Conservation (phyloP, 2,888 invertebrate genomes). For the Drosophila fungiperda region DNA sequence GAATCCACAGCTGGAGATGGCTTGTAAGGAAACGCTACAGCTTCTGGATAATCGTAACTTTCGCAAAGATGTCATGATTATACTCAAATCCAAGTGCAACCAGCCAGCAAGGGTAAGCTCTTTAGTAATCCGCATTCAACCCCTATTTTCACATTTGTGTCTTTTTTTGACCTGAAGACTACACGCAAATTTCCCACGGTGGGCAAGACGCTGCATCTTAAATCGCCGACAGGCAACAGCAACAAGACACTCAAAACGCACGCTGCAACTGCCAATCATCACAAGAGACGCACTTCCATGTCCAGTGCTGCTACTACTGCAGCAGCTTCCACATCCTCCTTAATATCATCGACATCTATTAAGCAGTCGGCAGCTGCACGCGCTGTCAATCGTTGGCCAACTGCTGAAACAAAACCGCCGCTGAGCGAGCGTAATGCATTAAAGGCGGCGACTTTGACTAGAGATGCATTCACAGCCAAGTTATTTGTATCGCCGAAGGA, state of each 20-base stretch:
- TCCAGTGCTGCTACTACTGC: slow-evolving; percentile 22
- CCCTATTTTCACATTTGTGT: slow-evolving; percentile 4
- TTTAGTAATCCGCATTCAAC: slow-evolving; percentile 14
- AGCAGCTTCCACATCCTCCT: neutral
- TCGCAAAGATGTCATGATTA: slow-evolving; percentile 88
- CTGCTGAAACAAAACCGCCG: slow-evolving; percentile 52
- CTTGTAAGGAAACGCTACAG: slow-evolving; percentile 88
- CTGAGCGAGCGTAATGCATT: slow-evolving; percentile 74
- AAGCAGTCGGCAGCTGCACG: slow-evolving; percentile 14
- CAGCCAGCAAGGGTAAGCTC: slow-evolving; percentile 77
- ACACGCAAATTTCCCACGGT: slow-evolving; percentile 83
- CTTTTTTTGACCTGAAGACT: slow-evolving; percentile 63
- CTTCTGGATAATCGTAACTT: slow-evolving; percentile 88
- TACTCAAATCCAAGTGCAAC: slow-evolving; percentile 87
- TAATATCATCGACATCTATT: slow-evolving; percentile 10
- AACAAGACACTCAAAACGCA: slow-evolving; percentile 78
- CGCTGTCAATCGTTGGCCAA: neutral
- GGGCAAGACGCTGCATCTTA: slow-evolving; percentile 81
- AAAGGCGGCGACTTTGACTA: neutral
- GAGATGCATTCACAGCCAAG: slow-evolving; percentile 3
- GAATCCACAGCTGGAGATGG: slow-evolving; percentile 87
- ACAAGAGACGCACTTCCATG: slow-evolving; percentile 53
- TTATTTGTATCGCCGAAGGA: slow-evolving; percentile 39
- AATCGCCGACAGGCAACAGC: slow-evolving; percentile 79
- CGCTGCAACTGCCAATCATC: slow-evolving; percentile 45